These are phyloP conservation scores for Athetis lepigone DNA, from an alignment of 2,888 invertebrate genomes.

Conservation along the genomic window DNA sequence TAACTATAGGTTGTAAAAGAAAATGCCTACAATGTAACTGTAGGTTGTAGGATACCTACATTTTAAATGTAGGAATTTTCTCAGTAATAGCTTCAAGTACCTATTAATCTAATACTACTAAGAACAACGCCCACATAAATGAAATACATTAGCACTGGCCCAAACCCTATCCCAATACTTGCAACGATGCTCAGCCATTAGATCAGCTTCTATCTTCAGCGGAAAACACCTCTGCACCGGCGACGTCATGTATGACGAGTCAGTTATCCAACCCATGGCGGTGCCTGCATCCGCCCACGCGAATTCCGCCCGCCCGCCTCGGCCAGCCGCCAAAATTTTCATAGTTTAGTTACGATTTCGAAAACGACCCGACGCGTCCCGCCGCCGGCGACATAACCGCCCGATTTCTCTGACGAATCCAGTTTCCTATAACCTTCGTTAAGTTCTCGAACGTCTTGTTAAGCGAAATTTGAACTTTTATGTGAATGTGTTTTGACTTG, in stretches of 20 bases:
- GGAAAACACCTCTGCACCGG: constrained; percentile 90
- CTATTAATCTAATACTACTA: constrained; percentile 6
- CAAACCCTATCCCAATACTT: constrained; percentile 68
- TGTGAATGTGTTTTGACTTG: constrained; percentile 80
- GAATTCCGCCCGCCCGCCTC: constrained; percentile 86
- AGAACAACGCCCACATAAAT: constrained; percentile 30
- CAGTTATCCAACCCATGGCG: constrained; percentile 83
- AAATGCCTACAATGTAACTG: too few species aligned
- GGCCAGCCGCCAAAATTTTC: constrained; percentile 87
- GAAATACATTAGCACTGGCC: constrained; percentile 40
- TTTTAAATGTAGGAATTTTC: not conserved
- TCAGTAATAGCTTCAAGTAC: constrained; percentile 9
- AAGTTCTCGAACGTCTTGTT: constrained; percentile 80
- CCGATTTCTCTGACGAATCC: constrained; percentile 84
- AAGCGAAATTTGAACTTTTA: constrained; percentile 66
- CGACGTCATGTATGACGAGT: constrained; percentile 84
- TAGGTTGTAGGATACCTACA: not conserved
- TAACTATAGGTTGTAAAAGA: not conserved
- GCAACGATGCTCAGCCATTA: constrained; percentile 69
- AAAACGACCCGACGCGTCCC: constrained; percentile 91
- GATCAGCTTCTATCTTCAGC: constrained; percentile 85
- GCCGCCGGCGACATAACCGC: constrained; percentile 87
- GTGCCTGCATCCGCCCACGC: constrained; percentile 84
- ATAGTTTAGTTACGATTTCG: constrained; percentile 91
- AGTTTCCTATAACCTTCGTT: constrained; percentile 82